Evolutionary conservation across 2,113 vertebrate genomes (phyloP).

Genomic region (Equus quagga): DNA sequence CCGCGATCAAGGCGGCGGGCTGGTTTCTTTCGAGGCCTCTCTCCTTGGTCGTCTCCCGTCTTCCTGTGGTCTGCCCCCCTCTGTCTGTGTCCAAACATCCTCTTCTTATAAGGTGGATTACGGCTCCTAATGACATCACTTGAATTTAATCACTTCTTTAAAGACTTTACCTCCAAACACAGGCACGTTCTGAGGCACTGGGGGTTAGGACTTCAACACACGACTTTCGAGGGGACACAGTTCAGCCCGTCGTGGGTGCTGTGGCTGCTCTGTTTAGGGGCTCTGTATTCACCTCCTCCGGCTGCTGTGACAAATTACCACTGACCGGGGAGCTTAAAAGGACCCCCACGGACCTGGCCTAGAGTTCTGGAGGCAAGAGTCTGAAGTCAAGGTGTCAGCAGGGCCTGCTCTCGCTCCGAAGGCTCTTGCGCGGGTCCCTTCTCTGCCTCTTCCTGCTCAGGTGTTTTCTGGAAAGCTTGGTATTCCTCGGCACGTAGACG

Average conservation of each 20-base stretch:
- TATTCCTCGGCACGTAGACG: rapidly evolving
- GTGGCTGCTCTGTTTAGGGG: not conserved
- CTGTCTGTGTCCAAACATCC: not conserved
- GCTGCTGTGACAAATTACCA: not conserved
- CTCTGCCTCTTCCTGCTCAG: not conserved
- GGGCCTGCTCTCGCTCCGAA: not conserved
- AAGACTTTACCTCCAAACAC: not conserved
- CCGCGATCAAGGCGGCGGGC: not conserved
- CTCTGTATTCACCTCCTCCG: not conserved
- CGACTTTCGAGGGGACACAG: not conserved
- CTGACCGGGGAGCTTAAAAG: not conserved
- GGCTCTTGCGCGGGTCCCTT: not conserved
- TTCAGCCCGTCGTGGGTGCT: too few relatives aligned
- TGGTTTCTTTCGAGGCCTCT: not conserved
- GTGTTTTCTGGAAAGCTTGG: not conserved
- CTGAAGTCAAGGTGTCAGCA: not conserved
- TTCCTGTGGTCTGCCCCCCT: not conserved
- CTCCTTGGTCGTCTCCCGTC: not conserved
- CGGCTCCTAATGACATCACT: not conserved
- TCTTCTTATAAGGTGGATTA: not conserved
- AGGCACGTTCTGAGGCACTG: not conserved
- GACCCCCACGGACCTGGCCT: not conserved
- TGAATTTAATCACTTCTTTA: not conserved
- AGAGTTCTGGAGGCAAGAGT: not conserved
- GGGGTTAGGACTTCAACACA: not conserved